phyloP scores from a whole-genome alignment of 2,113 vertebrate species.

The Prunella fulvescens region DNA sequence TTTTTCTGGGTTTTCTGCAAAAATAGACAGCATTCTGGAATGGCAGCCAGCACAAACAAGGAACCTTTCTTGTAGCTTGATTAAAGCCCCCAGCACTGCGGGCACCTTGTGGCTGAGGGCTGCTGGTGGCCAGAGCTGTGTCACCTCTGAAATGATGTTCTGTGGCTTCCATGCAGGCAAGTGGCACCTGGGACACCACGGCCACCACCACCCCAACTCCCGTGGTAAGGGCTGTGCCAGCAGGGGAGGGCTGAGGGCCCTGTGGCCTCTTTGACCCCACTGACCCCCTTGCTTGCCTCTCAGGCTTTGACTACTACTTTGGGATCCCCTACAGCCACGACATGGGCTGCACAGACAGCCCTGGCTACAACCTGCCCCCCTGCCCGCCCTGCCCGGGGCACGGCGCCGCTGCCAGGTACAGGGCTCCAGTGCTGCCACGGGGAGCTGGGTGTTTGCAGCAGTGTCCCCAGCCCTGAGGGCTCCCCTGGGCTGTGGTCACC shows the following conservation, averaged over 20 bases:
- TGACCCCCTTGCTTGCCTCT: background rate
- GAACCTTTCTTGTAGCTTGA: background rate
- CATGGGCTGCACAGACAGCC: slow-evolving; percentile 92
- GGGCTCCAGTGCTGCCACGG: fast-evolving
- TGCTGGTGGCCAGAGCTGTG: background rate
- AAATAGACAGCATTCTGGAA: background rate
- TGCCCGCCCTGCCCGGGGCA: slow-evolving; percentile 76
- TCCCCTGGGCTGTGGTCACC: background rate
- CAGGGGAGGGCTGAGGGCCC: fast-evolving
- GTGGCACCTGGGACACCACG: slow-evolving; percentile 94
- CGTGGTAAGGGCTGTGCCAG: slow-evolving; percentile 76
- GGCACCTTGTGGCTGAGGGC: background rate
- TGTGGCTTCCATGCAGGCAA: slow-evolving; percentile 79
- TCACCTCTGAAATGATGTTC: background rate
- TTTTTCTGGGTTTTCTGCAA: background rate
- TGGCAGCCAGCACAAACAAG: background rate
- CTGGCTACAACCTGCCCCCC: slow-evolving; percentile 83
- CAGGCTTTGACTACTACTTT: slow-evolving; percentile 93
- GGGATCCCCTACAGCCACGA: slow-evolving; percentile 97
- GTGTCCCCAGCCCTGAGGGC: background rate
- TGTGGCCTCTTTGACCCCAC: fast-evolving
- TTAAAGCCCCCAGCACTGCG: background rate
- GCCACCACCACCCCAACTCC: slow-evolving; percentile 79
- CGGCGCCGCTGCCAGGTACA: background rate
- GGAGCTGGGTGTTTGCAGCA: background rate